phyloP scores from a whole-genome alignment of 2,113 vertebrate species.

The Gavia stellata region DNA sequence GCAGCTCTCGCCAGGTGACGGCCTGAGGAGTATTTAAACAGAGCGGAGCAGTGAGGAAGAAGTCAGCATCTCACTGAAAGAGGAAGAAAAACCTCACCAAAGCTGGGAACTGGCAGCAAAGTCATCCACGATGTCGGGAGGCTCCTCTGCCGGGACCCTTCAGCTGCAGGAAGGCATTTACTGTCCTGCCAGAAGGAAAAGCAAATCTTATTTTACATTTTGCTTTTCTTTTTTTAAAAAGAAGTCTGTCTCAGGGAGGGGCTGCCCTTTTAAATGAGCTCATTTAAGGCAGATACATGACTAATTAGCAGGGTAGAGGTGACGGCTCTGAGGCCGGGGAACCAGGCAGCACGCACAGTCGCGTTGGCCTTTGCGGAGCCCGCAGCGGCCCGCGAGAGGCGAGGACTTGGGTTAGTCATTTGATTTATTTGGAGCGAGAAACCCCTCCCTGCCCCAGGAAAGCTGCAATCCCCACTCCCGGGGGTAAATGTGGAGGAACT shows the following conservation, averaged over 20 bases:
- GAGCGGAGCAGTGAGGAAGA: neutral
- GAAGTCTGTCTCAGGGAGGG: neutral
- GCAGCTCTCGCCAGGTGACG: fast-evolving
- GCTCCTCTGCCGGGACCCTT: neutral
- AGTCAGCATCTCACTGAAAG: neutral
- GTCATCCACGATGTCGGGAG: too few species aligned
- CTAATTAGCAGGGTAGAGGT: neutral
- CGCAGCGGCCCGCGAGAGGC: neutral
- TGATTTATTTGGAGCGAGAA: neutral
- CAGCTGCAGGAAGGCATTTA: neutral
- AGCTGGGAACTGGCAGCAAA: neutral
- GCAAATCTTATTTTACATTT: neutral
- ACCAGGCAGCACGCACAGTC: neutral
- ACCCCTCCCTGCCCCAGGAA: neutral
- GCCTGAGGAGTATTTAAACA: fast-evolving
- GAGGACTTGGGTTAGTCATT: neutral
- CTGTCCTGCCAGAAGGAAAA: neutral
- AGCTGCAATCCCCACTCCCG: neutral
- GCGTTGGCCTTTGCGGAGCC: neutral
- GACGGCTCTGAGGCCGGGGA: neutral
- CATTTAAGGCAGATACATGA: neutral
- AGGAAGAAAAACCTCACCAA: neutral
- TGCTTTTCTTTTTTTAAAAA: too few species aligned
- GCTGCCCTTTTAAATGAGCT: neutral
- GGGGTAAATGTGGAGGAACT: neutral